Conservation (phyloP, 2,888 invertebrate genomes). For the Pyrrhia umbra region DNA sequence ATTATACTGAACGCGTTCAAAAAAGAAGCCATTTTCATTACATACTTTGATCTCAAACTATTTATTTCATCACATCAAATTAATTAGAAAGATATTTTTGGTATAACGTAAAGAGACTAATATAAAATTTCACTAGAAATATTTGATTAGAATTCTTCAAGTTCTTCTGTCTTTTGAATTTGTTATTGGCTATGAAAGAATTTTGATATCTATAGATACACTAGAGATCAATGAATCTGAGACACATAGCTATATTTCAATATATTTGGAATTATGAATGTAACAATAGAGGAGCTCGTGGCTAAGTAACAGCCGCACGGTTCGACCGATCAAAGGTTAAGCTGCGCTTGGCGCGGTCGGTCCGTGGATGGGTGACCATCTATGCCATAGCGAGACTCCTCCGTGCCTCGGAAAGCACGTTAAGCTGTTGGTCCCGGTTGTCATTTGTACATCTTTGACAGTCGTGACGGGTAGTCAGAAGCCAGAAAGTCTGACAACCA, state of each 20-base stretch:
- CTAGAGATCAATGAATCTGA: not conserved
- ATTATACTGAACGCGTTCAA: slow-evolving; percentile 10
- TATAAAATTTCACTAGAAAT: slow-evolving; percentile 5
- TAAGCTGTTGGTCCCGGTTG: no score
- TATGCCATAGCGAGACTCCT: no score
- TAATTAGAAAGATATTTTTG: slow-evolving; percentile 46
- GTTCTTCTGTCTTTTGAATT: slow-evolving; percentile 10
- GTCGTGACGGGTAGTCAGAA: no score
- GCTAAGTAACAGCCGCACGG: no score
- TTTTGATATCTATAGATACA: not conserved
- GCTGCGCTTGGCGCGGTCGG: no score
- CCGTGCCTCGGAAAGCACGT: no score
- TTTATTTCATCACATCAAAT: slow-evolving; percentile 30
- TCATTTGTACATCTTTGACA: no score
- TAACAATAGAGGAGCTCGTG: no score
- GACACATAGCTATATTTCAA: not conserved
- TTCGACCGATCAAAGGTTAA: no score
- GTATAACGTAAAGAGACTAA: slow-evolving; percentile 28
- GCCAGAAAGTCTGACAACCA: no score
- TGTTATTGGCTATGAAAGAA: slow-evolving; percentile 1
- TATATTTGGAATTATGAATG: no score
- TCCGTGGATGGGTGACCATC: no score
- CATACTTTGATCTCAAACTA: slow-evolving; percentile 36
- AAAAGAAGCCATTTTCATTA: slow-evolving; percentile 31
- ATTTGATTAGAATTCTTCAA: slow-evolving; percentile 28